These are phyloP conservation scores for Nerophis lumbriciformis DNA, from an alignment of 2,113 vertebrate species.

Conservation along the genomic window DNA sequence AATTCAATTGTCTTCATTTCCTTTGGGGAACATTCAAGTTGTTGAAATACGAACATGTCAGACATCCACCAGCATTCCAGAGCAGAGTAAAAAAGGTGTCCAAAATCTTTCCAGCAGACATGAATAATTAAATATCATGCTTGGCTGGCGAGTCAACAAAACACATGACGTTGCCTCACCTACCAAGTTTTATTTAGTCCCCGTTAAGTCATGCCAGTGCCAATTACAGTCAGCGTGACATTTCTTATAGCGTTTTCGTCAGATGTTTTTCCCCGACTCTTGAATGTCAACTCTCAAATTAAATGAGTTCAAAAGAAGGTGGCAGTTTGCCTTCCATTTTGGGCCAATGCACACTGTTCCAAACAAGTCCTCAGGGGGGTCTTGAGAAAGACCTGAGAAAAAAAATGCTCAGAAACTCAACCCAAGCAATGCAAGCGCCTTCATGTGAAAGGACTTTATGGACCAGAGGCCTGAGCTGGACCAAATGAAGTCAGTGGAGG, in stretches of 20 bases:
- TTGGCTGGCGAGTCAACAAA: neutral
- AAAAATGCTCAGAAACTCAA: conserved; percentile 22
- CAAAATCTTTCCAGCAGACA: neutral
- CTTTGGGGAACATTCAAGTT: too few relatives aligned
- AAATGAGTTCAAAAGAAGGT: conserved; percentile 23
- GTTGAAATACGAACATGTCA: too few relatives aligned
- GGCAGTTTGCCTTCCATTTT: conserved; percentile 7
- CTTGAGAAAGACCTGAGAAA: neutral
- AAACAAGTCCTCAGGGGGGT: conserved; percentile 19
- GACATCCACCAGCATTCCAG: neutral
- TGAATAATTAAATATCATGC: neutral
- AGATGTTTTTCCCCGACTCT: conserved; percentile 5
- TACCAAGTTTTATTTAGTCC: neutral
- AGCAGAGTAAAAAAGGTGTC: neutral
- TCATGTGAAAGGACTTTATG: conserved; percentile 41
- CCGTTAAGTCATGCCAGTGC: conserved; percentile 13
- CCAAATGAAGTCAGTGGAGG: conserved; percentile 22
- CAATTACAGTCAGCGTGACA: conserved; percentile 16
- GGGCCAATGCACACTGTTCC: neutral
- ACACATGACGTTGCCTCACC: neutral
- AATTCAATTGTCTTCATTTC: too few relatives aligned
- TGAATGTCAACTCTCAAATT: conserved; percentile 19
- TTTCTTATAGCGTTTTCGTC: conserved; percentile 5
- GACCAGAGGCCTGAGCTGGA: conserved; percentile 24
- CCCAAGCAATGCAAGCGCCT: conserved; percentile 25